Conservation (phyloP, 2,888 invertebrate genomes). For the Agrilus mali region DNA sequence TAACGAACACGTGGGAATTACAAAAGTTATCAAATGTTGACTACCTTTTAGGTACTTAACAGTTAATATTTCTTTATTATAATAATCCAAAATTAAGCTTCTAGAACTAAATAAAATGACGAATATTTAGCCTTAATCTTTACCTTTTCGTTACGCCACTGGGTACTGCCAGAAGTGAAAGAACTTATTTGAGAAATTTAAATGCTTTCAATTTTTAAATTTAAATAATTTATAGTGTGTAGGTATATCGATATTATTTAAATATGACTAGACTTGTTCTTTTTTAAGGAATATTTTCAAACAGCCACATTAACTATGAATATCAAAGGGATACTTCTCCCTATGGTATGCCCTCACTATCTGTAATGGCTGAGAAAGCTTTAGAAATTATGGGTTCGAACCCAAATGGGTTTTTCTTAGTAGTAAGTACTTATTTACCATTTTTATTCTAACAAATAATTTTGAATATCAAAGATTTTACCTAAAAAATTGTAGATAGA, state of each 20-base stretch:
- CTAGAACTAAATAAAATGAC: too few species aligned
- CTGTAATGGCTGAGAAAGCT: conserved; percentile 68
- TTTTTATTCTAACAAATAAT: neutral
- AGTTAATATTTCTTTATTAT: neutral
- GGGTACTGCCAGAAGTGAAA: too few species aligned
- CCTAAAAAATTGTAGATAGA: conserved; percentile 46
- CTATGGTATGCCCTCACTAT: conserved; percentile 62
- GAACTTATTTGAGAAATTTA: too few species aligned
- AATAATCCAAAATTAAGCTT: neutral
- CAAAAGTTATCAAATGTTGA: conserved; percentile 44
- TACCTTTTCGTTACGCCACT: too few species aligned
- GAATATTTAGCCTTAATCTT: neutral
- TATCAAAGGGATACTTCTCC: conserved; percentile 50
- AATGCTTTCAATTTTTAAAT: too few species aligned
- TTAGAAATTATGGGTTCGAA: conserved; percentile 54
- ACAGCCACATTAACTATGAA: conserved; percentile 65
- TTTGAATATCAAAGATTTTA: neutral
- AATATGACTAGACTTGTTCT: too few species aligned
- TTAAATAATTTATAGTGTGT: too few species aligned
- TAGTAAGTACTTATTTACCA: conserved; percentile 38
- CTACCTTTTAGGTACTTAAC: conserved; percentile 55
- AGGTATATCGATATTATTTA: too few species aligned
- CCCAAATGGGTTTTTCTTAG: conserved; percentile 56
- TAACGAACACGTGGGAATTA: conserved; percentile 57
- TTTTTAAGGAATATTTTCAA: conserved; percentile 56